Evolutionary conservation across 2,113 vertebrate species (phyloP).

Genomic region (Pelecanoides urinatrix): DNA sequence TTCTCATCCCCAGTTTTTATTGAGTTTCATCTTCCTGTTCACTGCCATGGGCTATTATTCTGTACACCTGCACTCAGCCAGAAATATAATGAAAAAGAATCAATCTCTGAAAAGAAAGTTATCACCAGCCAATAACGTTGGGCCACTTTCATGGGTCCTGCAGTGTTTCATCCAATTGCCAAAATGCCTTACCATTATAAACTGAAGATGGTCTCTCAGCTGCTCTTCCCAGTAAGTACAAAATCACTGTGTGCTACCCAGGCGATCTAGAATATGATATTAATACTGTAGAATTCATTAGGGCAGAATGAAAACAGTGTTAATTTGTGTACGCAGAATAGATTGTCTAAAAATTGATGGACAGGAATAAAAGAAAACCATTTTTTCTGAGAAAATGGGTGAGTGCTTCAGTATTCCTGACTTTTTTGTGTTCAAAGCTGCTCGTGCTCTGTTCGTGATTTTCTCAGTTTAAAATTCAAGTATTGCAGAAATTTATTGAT

Average conservation of each 20-base stretch:
- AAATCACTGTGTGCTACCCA: not conserved
- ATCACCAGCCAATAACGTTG: conserved; percentile 24
- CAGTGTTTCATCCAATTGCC: conserved; percentile 19
- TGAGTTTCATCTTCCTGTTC: conserved; percentile 63
- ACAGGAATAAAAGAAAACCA: not conserved
- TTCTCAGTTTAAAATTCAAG: not conserved
- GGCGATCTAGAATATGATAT: not conserved
- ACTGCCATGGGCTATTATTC: conserved; percentile 57
- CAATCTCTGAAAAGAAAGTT: conserved; percentile 53
- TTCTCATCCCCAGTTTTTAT: conserved; percentile 56
- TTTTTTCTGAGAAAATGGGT: not conserved
- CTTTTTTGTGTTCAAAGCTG: not conserved
- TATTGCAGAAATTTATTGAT: not conserved
- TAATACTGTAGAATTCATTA: not conserved
- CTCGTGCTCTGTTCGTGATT: not conserved
- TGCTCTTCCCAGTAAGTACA: not conserved
- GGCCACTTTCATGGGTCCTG: not conserved
- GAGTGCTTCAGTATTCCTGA: not conserved
- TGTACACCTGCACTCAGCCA: conserved; percentile 57
- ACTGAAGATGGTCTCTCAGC: not conserved
- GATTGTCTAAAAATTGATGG: not conserved
- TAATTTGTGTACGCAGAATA: not conserved
- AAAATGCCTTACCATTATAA: not conserved
- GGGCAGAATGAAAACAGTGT: not conserved
- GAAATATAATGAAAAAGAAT: conserved; percentile 63